Conservation (phyloP, 2,888 invertebrate genomes). For the Acleris sparsana region DNA sequence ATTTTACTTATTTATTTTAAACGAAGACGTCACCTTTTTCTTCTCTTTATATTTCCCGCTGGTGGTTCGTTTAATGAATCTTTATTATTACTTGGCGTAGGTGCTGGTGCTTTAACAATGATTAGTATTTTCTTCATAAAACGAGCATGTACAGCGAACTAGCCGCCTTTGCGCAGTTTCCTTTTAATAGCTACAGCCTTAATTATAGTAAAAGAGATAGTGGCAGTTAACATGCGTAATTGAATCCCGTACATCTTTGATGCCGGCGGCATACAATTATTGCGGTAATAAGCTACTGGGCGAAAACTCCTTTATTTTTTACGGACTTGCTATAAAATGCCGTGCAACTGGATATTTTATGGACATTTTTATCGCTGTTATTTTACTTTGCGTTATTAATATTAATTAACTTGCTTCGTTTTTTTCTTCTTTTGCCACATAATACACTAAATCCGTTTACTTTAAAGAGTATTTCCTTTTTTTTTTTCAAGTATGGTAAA, state of each 20-base stretch:
- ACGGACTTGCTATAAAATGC: constrained; percentile 30
- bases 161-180: not conserved
- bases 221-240: constrained; percentile 25
- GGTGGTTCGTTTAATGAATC: too few relatives aligned
- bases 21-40: too few relatives aligned
- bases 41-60: too few relatives aligned
- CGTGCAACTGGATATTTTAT: constrained; percentile 34
- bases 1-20: too few relatives aligned
- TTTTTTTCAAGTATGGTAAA: too few relatives aligned
- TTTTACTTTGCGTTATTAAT: constrained; percentile 22
- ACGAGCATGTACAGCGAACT: not conserved
- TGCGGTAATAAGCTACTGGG: constrained; percentile 34
- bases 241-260: constrained; percentile 33
- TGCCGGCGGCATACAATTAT: constrained; percentile 33
- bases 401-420: constrained; percentile 14
- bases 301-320: constrained; percentile 29
- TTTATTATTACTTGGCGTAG: too few relatives aligned
- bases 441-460: too few relatives aligned
- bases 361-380: constrained; percentile 18
- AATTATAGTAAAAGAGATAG: constrained; percentile 26
- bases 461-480: too few relatives aligned
- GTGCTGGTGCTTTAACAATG: too few relatives aligned
- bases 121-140: not conserved
- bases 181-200: constrained; percentile 23
- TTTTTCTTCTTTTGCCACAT: too few relatives aligned